Conservation (phyloP, 2,113 vertebrate genomes). For the Otolemur garnettii region DNA sequence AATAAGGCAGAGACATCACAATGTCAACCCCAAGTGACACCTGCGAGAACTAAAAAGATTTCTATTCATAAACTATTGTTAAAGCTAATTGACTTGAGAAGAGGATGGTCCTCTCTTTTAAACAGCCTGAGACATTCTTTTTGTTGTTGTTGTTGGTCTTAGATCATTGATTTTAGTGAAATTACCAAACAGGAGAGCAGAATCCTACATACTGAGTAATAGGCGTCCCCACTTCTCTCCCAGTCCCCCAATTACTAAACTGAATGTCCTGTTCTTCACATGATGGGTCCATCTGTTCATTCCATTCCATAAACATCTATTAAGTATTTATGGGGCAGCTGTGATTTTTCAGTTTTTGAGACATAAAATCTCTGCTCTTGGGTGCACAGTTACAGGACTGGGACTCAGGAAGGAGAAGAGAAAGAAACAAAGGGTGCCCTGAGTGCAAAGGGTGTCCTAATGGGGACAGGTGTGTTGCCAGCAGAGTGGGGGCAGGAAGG, state of each 20-base stretch:
- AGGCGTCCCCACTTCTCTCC: neutral
- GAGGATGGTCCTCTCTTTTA: neutral
- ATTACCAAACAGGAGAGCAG: neutral
- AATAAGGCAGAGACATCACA: neutral
- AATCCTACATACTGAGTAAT: conserved; percentile 3
- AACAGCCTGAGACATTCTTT: neutral
- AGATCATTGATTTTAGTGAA: conserved; percentile 41
- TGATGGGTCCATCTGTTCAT: conserved; percentile 61
- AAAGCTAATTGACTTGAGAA: neutral
- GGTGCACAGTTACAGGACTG: neutral
- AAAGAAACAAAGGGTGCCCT: neutral
- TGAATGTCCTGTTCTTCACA: conserved; percentile 64
- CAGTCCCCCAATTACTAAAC: neutral
- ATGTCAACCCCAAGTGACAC: neutral
- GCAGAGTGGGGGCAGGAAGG: neutral
- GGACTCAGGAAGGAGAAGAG: neutral
- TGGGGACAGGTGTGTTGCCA: neutral
- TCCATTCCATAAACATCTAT: conserved; percentile 52
- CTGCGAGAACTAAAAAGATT: neutral
- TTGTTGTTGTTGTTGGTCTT: conserved; percentile 11
- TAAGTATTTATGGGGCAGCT: conserved; percentile 26
- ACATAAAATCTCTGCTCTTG: neutral
- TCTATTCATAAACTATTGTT: neutral
- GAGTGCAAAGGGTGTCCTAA: neutral
- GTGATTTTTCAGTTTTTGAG: conserved; percentile 44